These are phyloP conservation scores for Hirudinaria manillensis DNA, from an alignment of 2,888 invertebrate genomes.

Conservation along the genomic window DNA sequence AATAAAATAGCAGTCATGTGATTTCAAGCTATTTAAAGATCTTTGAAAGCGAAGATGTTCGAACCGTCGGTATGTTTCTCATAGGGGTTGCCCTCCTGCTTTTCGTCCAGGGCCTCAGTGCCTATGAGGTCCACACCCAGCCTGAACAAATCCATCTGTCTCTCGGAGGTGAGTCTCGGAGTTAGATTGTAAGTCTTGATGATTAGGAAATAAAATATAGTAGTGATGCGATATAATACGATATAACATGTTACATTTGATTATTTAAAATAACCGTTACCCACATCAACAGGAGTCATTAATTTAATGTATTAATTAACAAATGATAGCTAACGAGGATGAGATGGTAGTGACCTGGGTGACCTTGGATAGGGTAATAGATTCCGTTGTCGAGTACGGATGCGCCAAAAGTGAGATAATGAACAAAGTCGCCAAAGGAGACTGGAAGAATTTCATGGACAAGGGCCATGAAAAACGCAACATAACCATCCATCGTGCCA, in stretches of 20 bases:
- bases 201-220: too few relatives aligned
- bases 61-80: too few relatives aligned
- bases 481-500: constrained; percentile 48
- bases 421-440: constrained; percentile 38
- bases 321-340: neutral
- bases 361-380: neutral
- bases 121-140: constrained; percentile 18
- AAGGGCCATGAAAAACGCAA: constrained; percentile 43
- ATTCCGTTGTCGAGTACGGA: neutral
- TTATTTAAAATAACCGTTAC: neutral
- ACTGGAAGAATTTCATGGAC: constrained; percentile 46
- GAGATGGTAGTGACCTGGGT: constrained; percentile 27
- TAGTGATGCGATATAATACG: neutral
- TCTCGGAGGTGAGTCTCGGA: constrained; percentile 26
- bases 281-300: neutral
- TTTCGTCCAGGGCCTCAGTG: neutral
- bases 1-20: too few relatives aligned
- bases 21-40: too few relatives aligned
- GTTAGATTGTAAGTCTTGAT: neutral
- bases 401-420: constrained; percentile 21
- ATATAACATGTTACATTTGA: too few relatives aligned
- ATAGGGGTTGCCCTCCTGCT: too few relatives aligned
- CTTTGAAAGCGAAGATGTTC: too few relatives aligned
- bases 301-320: neutral
- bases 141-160: constrained; percentile 35